These are phyloP conservation scores for Pseudorhombus dupliciocellatus DNA, from an alignment of 2,113 vertebrate species.

Conservation along the genomic window DNA sequence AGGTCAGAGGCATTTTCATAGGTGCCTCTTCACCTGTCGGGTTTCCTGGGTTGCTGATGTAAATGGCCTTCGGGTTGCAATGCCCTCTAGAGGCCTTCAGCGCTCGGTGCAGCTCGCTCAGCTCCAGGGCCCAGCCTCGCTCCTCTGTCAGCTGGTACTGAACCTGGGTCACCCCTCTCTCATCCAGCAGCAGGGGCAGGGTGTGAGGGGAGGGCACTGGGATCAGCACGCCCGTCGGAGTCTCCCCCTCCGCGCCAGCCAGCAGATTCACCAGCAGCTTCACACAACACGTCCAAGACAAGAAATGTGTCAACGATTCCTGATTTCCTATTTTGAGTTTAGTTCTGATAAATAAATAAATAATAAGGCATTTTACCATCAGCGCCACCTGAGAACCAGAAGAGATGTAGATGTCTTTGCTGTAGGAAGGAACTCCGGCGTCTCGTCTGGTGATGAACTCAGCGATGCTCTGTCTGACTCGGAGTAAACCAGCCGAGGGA, in stretches of 20 bases:
- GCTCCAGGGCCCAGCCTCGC: slow-evolving; percentile 62
- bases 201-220: slow-evolving; percentile 68
- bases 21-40: slow-evolving; percentile 61
- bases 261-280: slow-evolving; percentile 68
- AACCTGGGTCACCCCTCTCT: slow-evolving; percentile 27
- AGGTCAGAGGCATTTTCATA: not conserved
- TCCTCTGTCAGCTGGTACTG: slow-evolving; percentile 68
- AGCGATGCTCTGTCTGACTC: slow-evolving; percentile 60
- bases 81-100: slow-evolving; percentile 31
- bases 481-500: slow-evolving; percentile 40
- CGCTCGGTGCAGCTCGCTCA: slow-evolving; percentile 51
- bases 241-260: slow-evolving; percentile 43
- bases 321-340: too few relatives aligned
- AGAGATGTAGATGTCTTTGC: slow-evolving; percentile 67
- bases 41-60: slow-evolving; percentile 77
- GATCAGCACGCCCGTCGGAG: slow-evolving; percentile 66
- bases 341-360: too few relatives aligned
- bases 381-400: slow-evolving; percentile 63
- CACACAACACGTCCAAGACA: too few relatives aligned
- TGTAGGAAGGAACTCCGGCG: slow-evolving; percentile 50
- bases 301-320: too few relatives aligned
- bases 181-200: slow-evolving; percentile 52
- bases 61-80: slow-evolving; percentile 71
- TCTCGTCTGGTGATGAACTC: slow-evolving; percentile 74
- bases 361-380: slow-evolving; percentile 52